Conservation (phyloP, 64 coral and sea anemone genomes). For the Actinia equina region DNA sequence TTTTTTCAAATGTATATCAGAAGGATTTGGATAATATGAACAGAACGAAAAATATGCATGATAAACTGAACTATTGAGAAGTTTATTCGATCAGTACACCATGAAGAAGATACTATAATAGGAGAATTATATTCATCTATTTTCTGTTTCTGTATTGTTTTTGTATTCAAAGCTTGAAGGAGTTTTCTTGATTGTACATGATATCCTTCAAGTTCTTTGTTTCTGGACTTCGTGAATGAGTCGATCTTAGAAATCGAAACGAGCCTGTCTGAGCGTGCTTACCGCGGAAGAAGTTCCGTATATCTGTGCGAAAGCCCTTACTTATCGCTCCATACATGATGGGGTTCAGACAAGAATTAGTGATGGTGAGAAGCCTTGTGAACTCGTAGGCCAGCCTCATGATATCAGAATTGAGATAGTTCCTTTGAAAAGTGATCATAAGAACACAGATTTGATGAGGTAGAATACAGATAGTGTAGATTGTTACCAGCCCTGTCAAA, state of each 20-base stretch:
- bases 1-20: not conserved
- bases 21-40: not conserved
- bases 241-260: slow-evolving; percentile 7
- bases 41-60: not conserved
- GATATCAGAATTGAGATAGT: slow-evolving; percentile 33
- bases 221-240: slow-evolving; percentile 11
- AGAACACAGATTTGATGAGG: slow-evolving; percentile 69
- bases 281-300: slow-evolving; percentile 36
- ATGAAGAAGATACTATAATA: too few relatives aligned
- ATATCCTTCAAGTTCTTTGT: not conserved
- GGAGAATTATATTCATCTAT: not conserved
- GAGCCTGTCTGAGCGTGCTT: not conserved
- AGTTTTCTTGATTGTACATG: not conserved
- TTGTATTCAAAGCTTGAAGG: not conserved
- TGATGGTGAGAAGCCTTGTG: slow-evolving; percentile 64
- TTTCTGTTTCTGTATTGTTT: not conserved
- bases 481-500: slow-evolving; percentile 62
- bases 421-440: slow-evolving; percentile 48
- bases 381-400: slow-evolving; percentile 76
- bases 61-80: not conserved
- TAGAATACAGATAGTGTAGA: slow-evolving; percentile 71
- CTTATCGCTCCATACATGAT: slow-evolving; percentile 67
- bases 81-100: too few relatives aligned
- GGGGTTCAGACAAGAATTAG: slow-evolving; percentile 74
- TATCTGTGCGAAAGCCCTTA: slow-evolving; percentile 57